Conservation (phyloP, 2,797 vertebrate genomes). For the Lutjanus argentimaculatus region DNA sequence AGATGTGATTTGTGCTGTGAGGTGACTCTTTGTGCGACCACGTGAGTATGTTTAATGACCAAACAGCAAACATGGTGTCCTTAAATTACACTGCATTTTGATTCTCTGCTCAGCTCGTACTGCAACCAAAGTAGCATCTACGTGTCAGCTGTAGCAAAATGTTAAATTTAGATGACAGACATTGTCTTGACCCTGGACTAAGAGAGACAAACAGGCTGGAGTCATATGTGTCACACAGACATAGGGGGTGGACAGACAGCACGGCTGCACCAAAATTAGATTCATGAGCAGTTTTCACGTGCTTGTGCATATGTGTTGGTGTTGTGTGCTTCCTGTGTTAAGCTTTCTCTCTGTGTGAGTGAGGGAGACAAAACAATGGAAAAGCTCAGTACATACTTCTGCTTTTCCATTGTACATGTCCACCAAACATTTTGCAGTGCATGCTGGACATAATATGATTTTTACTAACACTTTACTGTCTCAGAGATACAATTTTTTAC, state of each 20-base stretch:
- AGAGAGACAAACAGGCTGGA: neutral
- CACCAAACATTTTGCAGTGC: neutral
- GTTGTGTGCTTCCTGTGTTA: neutral
- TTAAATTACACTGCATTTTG: neutral
- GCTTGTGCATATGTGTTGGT: neutral
- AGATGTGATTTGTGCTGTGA: too few relatives aligned
- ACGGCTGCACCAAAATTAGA: conserved; percentile 11
- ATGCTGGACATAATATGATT: too few relatives aligned
- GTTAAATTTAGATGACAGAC: conserved; percentile 7
- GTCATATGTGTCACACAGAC: neutral
- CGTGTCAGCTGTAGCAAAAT: neutral
- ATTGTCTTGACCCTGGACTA: neutral
- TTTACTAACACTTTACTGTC: neutral
- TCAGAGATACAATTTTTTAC: neutral
- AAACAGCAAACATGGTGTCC: neutral
- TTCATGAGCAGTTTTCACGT: conserved; percentile 10
- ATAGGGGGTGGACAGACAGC: neutral
- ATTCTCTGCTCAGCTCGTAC: neutral
- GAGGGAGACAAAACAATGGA: conserved; percentile 7
- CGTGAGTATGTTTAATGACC: too few relatives aligned
- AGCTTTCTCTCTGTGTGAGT: neutral
- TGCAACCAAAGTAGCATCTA: neutral
- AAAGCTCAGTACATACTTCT: conserved; percentile 1
- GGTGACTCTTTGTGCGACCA: too few relatives aligned
- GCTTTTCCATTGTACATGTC: neutral